Percentiles rank a stretch among this genome's conserved stretches.
Conservation (phyloP, 2,113 vertebrate species). For the Paracanthobrama guichenoti region DNA sequence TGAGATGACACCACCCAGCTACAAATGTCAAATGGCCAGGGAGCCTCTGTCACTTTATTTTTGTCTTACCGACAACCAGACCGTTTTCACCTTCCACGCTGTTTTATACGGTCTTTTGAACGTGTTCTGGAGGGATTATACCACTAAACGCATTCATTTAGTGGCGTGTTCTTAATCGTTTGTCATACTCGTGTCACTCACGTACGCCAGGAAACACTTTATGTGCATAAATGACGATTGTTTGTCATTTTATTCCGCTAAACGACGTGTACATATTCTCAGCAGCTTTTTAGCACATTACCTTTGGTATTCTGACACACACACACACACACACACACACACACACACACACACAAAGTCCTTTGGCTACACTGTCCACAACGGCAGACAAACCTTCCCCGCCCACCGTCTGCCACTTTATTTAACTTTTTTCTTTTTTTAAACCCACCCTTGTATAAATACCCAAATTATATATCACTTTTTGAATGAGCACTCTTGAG, state of each 20-base stretch:
- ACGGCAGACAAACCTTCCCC: not conserved
- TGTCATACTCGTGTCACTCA: not conserved
- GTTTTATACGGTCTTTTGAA: not conserved
- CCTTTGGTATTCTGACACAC: not conserved
- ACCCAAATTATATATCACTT: not conserved
- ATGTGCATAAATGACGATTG: not conserved
- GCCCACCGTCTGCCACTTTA: not conserved
- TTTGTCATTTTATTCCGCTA: not conserved
- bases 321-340: too few relatives aligned
- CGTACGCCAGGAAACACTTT: not conserved
- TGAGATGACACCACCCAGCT: not conserved
- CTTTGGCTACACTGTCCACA: not conserved
- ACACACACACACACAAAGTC: not conserved
- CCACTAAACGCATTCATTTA: not conserved
- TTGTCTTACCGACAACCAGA: not conserved
- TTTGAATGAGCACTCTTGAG: not conserved
- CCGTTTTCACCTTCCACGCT: not conserved
- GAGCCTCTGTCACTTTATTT: not conserved
- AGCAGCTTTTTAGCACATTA: not conserved
- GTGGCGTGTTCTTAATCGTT: not conserved
- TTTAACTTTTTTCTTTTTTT: conserved; percentile 7
- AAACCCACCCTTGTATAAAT: not conserved
- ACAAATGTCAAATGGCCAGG: conserved; percentile 16
- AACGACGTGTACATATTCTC: not conserved
- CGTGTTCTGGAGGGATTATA: not conserved